A percentile compares a stretch with the other conserved stretches of the same genome.
phyloP scores from a whole-genome alignment of 2,888 invertebrate genomes.

The Dusona sp. region DNA sequence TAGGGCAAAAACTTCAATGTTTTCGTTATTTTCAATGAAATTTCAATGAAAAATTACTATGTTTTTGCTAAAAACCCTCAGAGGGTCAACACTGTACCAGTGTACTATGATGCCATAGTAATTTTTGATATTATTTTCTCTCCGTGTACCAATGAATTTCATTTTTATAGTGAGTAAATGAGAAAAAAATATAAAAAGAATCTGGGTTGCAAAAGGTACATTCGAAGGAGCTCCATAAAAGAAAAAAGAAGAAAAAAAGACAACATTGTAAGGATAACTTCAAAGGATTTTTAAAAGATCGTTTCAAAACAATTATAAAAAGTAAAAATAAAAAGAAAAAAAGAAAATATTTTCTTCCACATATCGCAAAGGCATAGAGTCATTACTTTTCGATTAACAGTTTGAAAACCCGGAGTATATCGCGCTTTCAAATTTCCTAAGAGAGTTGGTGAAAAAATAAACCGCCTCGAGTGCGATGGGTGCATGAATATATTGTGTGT shows the following conservation, averaged over 20 bases:
- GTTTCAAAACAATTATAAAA: background rate
- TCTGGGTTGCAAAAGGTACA: background rate
- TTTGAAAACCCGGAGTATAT: constrained; percentile 3
- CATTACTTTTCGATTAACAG: constrained; percentile 63
- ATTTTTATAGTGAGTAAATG: background rate
- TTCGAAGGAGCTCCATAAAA: background rate
- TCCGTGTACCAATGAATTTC: background rate
- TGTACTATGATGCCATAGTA: too few relatives aligned
- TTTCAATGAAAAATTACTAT: too few relatives aligned
- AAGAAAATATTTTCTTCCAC: constrained; percentile 27
- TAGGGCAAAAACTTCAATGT: too few relatives aligned
- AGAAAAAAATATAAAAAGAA: background rate
- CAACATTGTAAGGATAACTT: background rate
- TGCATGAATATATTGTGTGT: constrained; percentile 18
- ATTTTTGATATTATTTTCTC: too few relatives aligned
- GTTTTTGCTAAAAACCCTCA: too few relatives aligned
- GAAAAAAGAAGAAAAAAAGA: background rate
- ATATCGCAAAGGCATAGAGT: constrained; percentile 5
- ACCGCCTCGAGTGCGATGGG: constrained; percentile 37
- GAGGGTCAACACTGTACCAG: too few relatives aligned
- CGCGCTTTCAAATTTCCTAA: constrained; percentile 31
- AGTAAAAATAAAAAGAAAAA: background rate
- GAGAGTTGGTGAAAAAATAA: constrained; percentile 12
- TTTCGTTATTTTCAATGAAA: too few relatives aligned
- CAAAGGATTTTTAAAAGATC: background rate